Evolutionary conservation across 1,140 invertebrate genomes (phyloP).

Genomic region (Formica exsecta): DNA sequence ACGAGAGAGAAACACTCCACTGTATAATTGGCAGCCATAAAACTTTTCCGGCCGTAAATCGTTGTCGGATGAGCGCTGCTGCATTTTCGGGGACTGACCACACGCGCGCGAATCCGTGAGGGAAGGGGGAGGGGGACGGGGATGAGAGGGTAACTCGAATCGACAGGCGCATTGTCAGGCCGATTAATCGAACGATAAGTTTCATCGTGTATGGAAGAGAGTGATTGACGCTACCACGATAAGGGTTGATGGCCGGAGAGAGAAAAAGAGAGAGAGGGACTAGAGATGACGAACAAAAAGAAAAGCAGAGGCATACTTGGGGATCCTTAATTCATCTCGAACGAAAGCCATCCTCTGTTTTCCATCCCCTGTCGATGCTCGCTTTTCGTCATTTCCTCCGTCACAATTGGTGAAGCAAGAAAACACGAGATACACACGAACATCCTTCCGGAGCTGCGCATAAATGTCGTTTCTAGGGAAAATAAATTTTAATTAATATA

Average conservation of each 20-base stretch:
- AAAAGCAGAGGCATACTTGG: slow-evolving; percentile 58
- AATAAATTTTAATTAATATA: slow-evolving; percentile 23
- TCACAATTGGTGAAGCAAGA: background rate
- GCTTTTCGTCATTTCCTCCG: slow-evolving; percentile 37
- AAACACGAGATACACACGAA: slow-evolving; percentile 9
- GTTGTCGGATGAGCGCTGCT: slow-evolving; percentile 35
- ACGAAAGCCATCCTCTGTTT: slow-evolving; percentile 55
- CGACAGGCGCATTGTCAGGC: slow-evolving; percentile 77
- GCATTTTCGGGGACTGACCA: slow-evolving; percentile 59
- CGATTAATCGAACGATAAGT: slow-evolving; percentile 80
- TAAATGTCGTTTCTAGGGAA: background rate
- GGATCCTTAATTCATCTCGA: slow-evolving; percentile 67
- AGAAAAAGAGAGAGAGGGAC: slow-evolving; percentile 34
- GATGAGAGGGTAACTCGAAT: slow-evolving; percentile 68
- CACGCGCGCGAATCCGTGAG: slow-evolving; percentile 56
- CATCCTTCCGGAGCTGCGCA: background rate
- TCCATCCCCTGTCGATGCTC: slow-evolving; percentile 18
- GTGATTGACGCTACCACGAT: slow-evolving; percentile 77
- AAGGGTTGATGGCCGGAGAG: slow-evolving; percentile 73
- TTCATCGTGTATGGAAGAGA: slow-evolving; percentile 67
- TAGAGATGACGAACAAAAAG: slow-evolving; percentile 40
- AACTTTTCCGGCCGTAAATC: slow-evolving; percentile 62
- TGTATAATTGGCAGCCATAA: slow-evolving; percentile 59
- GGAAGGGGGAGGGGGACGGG: no score
- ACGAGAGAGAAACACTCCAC: slow-evolving; percentile 38